Conservation (phyloP, 2,888 invertebrate species). For the Lasioglossum calceatum region DNA sequence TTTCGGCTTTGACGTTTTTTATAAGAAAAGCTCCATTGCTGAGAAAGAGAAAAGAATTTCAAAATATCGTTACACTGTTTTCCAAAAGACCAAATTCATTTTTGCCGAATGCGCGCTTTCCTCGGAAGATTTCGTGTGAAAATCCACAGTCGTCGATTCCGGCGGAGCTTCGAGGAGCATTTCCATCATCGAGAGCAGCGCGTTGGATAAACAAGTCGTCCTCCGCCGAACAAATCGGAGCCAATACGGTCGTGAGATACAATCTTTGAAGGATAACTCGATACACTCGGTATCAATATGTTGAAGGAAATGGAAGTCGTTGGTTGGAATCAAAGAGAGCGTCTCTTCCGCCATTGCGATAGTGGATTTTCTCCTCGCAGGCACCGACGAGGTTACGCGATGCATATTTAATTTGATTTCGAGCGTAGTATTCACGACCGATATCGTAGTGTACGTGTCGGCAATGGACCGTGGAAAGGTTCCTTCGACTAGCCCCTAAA, state of each 20-base stretch:
- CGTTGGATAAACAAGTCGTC: constrained; percentile 4
- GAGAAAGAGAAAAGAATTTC: too few species aligned
- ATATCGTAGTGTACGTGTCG: background rate
- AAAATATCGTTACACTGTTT: too few species aligned
- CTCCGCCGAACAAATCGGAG: background rate
- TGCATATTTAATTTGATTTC: constrained; percentile 60
- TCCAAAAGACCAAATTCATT: background rate
- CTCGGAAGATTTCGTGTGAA: background rate
- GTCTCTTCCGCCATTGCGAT: constrained; percentile 6
- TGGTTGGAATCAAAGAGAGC: constrained; percentile 7
- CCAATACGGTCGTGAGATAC: constrained; percentile 10
- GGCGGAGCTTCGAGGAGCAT: background rate
- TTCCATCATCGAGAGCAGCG: background rate
- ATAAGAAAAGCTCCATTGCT: too few species aligned
- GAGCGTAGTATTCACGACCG: constrained; percentile 24
- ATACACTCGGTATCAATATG: constrained; percentile 22
- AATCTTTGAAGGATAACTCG: constrained; percentile 23
- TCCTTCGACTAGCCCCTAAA: constrained; percentile 41
- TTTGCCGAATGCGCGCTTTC: background rate
- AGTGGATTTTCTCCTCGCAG: constrained; percentile 5
- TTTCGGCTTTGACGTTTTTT: too few species aligned
- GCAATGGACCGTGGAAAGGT: constrained; percentile 24
- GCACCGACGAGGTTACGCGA: constrained; percentile 18
- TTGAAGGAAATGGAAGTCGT: constrained; percentile 13
- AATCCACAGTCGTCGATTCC: background rate